Evolutionary conservation across 2,113 vertebrate species (phyloP).

Genomic region (Microcebus griseorufus): DNA sequence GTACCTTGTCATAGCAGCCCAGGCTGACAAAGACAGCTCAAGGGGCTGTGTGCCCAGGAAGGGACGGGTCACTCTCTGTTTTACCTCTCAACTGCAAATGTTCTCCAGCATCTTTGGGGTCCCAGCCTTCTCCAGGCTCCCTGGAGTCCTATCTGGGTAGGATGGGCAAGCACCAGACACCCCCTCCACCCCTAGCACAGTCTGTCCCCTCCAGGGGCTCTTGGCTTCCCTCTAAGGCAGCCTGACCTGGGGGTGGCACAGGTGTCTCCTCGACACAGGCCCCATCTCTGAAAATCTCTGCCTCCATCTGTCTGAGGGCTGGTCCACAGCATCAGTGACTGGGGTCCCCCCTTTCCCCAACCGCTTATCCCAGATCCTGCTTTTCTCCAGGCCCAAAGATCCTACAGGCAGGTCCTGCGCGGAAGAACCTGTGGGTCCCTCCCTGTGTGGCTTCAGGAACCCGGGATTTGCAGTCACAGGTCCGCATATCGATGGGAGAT

Average conservation of each 20-base stretch:
- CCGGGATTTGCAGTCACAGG: not conserved
- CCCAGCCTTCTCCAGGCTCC: not conserved
- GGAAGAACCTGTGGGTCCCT: not conserved
- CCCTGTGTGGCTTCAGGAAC: not conserved
- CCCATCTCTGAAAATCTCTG: not conserved
- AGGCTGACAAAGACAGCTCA: not conserved
- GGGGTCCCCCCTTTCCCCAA: not conserved
- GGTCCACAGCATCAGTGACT: not conserved
- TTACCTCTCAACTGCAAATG: not conserved
- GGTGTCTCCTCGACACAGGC: not conserved
- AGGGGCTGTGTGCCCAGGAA: not conserved
- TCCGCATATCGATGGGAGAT: not conserved
- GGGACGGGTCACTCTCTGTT: not conserved
- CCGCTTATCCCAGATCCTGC: not conserved
- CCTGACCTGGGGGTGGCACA: not conserved
- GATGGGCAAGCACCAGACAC: too few relatives aligned
- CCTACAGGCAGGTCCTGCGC: too few relatives aligned
- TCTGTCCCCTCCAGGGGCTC: not conserved
- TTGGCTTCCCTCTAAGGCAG: not conserved
- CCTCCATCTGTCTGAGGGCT: not conserved
- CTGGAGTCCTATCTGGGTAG: not conserved
- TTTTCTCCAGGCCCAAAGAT: not conserved
- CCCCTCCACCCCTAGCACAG: not conserved
- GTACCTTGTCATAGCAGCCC: not conserved
- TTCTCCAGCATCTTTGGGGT: not conserved